Base-by-base conservation (phyloP, 2,888 invertebrate species). In the Proisotoma minuta region DNA sequence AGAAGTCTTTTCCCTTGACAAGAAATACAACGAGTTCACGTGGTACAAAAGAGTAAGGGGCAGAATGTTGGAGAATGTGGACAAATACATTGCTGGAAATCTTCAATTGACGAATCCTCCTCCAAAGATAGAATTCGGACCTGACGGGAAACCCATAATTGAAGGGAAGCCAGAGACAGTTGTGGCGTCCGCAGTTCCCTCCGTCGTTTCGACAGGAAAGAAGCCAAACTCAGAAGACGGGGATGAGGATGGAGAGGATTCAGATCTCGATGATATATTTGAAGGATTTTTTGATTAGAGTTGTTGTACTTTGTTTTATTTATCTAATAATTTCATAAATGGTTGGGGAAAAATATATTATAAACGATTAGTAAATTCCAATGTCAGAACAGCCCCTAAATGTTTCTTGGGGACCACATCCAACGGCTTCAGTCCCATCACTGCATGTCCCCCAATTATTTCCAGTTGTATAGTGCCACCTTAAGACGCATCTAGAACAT, bases 341-440 rank as follows among this genome's bases (percentile, higher is more conserved):
- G 20, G 5, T 47, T 18, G 47, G 26, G 3, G 8, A 47, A 47
- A 34, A 8, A 5, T 47, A 47, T 5, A 47, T 18, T 47, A 39
- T 34, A 54, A 34, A 54, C 1, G 8, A 15, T 43, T 59, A 63
- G 47, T 49, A 50, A 51, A 64, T 61, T 4, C 56, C 43, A 18
- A 67, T 52, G 34, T 67, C 67, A 2, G 67, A 27, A 54, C 67
- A 67, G 23, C 62, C 62, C 24, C 65, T 53, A 53, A 68, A 68
- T 10, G 62, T 68, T 47, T 68, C 68, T 56, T 68, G 68, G 2
- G 63, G 66, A 26, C 66, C 66, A 40, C 66, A 62, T n/a, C 63
- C 68, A 51, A 49, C 40, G 1, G 53, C 65, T 2, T 49, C 1
- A 4, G 62, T 62, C n/a, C 62, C 62, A 23, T 62, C 47, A 1